Percentiles rank a stretch among this genome's conserved stretches.
Evolutionary conservation across 2,797 vertebrate species (phyloP).

Genomic region (Danio aesculapii): DNA sequence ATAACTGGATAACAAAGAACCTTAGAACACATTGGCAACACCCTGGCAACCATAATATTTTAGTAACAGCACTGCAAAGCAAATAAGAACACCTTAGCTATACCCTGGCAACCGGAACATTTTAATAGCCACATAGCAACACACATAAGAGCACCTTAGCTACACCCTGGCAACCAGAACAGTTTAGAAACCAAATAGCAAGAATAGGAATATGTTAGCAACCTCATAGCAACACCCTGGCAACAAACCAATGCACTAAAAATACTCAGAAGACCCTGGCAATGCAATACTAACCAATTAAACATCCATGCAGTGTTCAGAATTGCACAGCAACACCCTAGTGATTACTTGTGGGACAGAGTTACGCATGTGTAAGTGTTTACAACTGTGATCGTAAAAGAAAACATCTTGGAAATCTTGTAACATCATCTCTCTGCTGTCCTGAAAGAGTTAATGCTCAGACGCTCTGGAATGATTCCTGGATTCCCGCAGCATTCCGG

Average conservation of each 20-base stretch:
- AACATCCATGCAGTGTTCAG: background rate
- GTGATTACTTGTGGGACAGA: background rate
- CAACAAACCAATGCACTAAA: background rate
- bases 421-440: background rate
- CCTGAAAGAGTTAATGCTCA: conserved; percentile 10
- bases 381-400: background rate
- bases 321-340: background rate
- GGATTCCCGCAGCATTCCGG: conserved; percentile 24
- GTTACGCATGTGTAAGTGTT: background rate
- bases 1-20: too few relatives aligned
- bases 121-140: too few relatives aligned
- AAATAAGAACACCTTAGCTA: too few relatives aligned
- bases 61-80: too few relatives aligned
- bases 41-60: too few relatives aligned
- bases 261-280: background rate
- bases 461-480: conserved; percentile 27
- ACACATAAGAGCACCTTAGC: too few relatives aligned
- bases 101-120: too few relatives aligned
- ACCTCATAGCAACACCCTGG: background rate
- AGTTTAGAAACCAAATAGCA: too few relatives aligned
- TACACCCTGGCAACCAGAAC: too few relatives aligned
- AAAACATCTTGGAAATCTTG: background rate
- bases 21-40: too few relatives aligned
- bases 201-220: too few relatives aligned
- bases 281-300: background rate